These are phyloP conservation scores for Cyrtorhinus lividipennis DNA, from an alignment of 1,140 invertebrate species.

Conservation along the genomic window DNA sequence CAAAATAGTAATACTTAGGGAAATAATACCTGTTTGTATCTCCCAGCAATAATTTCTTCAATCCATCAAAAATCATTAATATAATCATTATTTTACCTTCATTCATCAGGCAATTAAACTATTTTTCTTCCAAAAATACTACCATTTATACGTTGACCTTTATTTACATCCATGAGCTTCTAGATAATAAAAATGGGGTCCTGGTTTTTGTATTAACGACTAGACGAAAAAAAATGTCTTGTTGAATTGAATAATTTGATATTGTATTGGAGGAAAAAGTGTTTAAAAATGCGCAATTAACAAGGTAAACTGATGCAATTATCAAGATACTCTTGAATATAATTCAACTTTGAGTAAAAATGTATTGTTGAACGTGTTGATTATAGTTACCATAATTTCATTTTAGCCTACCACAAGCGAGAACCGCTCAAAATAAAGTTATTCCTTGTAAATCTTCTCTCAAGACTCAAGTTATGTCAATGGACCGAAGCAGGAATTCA, in stretches of 20 bases:
- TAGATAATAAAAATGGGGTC: conserved; percentile 4
- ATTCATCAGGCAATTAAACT: no score
- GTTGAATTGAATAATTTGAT: not conserved
- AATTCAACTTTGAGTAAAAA: not conserved
- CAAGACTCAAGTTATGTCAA: no score
- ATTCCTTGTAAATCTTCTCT: not conserved
- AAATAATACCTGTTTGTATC: no score
- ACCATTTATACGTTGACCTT: not conserved
- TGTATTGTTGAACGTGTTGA: not conserved
- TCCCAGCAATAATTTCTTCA: no score
- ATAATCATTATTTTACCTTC: not conserved
- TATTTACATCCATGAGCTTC: not conserved
- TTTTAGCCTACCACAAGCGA: not conserved
- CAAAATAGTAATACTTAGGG: no score
- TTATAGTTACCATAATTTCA: not conserved
- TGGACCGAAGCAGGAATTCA: not conserved
- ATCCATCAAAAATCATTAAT: no score
- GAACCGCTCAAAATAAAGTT: conserved; percentile 1
- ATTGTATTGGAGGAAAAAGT: not conserved
- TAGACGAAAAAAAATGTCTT: not conserved
- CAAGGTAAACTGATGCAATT: conserved; percentile 6
- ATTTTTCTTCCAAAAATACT: not conserved
- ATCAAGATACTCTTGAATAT: not conserved
- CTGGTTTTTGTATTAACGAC: not conserved
- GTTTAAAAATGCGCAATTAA: conserved; percentile 2